These are phyloP conservation scores for Microctonus hyperodae DNA, from an alignment of 2,888 invertebrate genomes.

Conservation along the genomic window DNA sequence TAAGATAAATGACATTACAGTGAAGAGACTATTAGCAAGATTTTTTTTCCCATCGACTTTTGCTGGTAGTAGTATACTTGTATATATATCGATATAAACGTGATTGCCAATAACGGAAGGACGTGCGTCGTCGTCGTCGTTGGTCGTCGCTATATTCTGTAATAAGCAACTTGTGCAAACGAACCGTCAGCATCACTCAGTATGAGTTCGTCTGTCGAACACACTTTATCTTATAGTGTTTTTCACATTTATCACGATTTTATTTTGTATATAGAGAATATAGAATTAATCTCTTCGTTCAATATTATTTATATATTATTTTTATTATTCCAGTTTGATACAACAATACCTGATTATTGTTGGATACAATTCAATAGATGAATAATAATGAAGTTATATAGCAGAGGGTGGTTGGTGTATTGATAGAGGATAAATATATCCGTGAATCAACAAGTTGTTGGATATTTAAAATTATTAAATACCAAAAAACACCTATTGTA, in stretches of 20 bases:
- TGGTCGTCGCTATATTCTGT: not conserved
- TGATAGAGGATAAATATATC: not conserved
- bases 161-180: not conserved
- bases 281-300: too few species aligned
- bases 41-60: not conserved
- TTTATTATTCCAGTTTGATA: not conserved
- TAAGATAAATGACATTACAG: not conserved
- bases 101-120: constrained; percentile 2
- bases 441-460: constrained; percentile 21
- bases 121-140: not conserved
- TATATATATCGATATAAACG: not conserved
- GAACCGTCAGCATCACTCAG: not conserved
- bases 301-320: too few species aligned
- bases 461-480: not conserved
- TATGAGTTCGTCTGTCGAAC: not conserved
- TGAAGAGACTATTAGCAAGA: not conserved
- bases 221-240: not conserved
- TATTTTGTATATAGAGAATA: too few species aligned
- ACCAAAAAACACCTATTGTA: too few species aligned
- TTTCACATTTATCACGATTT: not conserved
- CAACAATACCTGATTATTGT: too few species aligned
- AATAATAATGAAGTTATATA: not conserved
- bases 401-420: not conserved
- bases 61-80: not conserved
- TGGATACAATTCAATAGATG: not conserved